Evolutionary conservation across 1,140 invertebrate species (phyloP), one percentile per base, ranked within the genome.

Genomic region (fruit fly (Drosophila melanogaster)): DNA sequence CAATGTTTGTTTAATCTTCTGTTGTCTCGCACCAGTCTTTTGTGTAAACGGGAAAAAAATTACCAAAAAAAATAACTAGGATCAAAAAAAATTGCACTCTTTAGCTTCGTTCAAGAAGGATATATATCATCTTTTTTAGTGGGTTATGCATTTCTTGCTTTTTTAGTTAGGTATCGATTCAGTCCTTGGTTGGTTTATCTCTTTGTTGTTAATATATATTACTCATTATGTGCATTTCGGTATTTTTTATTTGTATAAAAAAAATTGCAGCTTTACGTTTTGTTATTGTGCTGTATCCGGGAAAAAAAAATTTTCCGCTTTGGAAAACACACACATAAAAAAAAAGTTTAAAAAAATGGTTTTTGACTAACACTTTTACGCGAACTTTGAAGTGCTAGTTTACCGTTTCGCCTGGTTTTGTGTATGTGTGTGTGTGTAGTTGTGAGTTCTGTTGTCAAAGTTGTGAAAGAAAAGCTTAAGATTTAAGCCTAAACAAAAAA

Each of bases 181-280:
- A 80, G 71, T 80, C 64, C 71, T 51, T 83, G 47, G 47, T 65
- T 73, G 41, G 30, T 74, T 73, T 74, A 74, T 74, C 47, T 24
- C 41, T 44, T 38, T 43, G 24, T 62, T 46, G 22, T 53, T 50
- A 35, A 57, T 33, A 35, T 67, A 64, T 47, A 35, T 43, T 41
- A 38, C 8, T 46, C 4, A 15, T 46, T 15, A 44, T 41, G 60
- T 53, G 59, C 38, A 41, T 56, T 22, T 56, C 44, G 64, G 15
- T 69, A 24, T 14, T 30, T 56, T 35, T 17, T 35, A 17, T 24
- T 37, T 46, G n/a, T 47, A n/a, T 33, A 65, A 50, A 65, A 49
- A 44, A 35, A 6, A 4, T 33, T 37, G 19, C 19, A 15, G 15
- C 24, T 30, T 49, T 30, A 15, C 14, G 7, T 19, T 12, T 38